Base-by-base conservation (phyloP, 53 echinoderm and acorn worm species). In the Actinopyga echinites region DNA sequence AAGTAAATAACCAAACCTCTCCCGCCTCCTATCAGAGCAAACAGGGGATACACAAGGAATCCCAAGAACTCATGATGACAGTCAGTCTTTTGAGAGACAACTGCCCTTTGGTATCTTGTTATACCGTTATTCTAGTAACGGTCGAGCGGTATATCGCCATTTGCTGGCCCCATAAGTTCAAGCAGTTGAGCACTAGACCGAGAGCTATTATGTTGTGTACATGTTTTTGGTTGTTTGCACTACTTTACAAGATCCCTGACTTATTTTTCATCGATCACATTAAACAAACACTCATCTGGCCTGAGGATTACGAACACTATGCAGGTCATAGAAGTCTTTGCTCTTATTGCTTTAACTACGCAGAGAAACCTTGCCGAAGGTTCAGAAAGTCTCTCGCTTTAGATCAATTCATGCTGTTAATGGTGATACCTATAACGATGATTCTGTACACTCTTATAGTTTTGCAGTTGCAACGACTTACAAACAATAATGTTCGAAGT, bases 131-230 rank as follows among this genome's bases (percentile, higher is more conserved):
- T 60, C 57, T 96, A 69, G 93, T 96, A 5, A 96, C 96, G 2
- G 85, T 96, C n/a, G 96, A 96, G 74, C 87, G 96, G 3, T 96
- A 96, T 55, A 83, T 96, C 0, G 93, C 93, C 31, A 96, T 93
- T 20, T 96, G 96, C 44, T 93, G 93, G 96, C 96, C 96, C 22
- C 89, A 91, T 57, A 96, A 91, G 60, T 96, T 96, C 84, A 93
- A 91, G 64, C 89, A 89, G 52, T 82, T 96, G 34, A 96, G 96
- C 86, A 93, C 96, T 29, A 90, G 79, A 64, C 91, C 93, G 5
- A 85, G 93, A 31, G 93, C 96, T 8, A 87, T 96, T n/a, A 85
- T 89, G 29, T 66, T 93, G 21, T 93, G 93, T 31, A 83, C 89
- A 6, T 83, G 80, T 26, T 86, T 93, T 33, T 96, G 96, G 96